These are phyloP conservation scores for Diarsia mendica DNA, from an alignment of 2,888 invertebrate species.

Conservation along the genomic window DNA sequence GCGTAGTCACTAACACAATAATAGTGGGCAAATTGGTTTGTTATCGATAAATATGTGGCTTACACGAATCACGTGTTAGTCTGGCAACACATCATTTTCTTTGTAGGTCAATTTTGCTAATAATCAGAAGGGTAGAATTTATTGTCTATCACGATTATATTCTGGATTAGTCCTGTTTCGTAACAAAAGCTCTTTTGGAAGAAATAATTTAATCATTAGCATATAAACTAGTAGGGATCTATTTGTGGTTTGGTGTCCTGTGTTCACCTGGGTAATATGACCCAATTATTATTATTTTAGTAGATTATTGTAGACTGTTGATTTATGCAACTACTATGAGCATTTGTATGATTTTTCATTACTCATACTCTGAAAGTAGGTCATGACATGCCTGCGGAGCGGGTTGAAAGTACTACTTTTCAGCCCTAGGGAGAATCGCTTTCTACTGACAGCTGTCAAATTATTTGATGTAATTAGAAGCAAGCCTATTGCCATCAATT, in stretches of 20 bases:
- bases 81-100: conserved; percentile 64
- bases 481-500: too few species aligned
- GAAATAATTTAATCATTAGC: not conserved
- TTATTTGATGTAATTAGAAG: too few species aligned
- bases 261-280: too few species aligned
- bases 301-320: too few species aligned
- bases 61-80: conserved; percentile 75
- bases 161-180: conserved; percentile 14
- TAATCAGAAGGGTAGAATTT: conserved; percentile 60
- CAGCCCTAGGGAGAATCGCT: too few species aligned
- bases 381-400: too few species aligned
- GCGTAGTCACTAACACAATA: conserved; percentile 70
- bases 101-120: conserved; percentile 68
- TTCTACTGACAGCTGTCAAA: too few species aligned
- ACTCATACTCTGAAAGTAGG: too few species aligned
- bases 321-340: too few species aligned
- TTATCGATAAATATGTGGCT: conserved; percentile 75
- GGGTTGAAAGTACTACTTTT: too few species aligned
- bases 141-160: conserved; percentile 50
- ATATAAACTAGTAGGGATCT: not conserved
- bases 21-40: conserved; percentile 75
- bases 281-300: too few species aligned
- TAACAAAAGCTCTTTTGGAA: not conserved
- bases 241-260: not conserved
- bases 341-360: too few species aligned